Evolutionary conservation across 2,113 vertebrate genomes (phyloP), one percentile per base, ranked within the genome.

Genomic region (Cololabis saira): DNA sequence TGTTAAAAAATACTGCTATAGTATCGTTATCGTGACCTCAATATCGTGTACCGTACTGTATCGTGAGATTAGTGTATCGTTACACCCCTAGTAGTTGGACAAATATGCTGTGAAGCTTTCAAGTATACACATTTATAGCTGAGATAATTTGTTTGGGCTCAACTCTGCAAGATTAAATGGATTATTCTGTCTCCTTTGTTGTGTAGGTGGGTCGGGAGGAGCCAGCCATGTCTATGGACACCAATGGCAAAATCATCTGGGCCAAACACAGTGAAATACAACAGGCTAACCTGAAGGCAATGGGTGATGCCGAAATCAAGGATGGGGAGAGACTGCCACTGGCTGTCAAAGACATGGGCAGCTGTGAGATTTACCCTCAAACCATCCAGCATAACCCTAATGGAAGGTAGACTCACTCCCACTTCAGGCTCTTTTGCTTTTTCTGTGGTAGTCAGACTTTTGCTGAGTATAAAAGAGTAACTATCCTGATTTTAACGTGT

Each of bases 221-320:
- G 64, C 98, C 98, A 16, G 98, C 98, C 78, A 98, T 99, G 98
- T 99, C 98, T 67, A 99, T 99, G 98, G 98, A 99, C 89, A 91
- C 96, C 66, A 99, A 94, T 62, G 98, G 98, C 47, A 99, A 99
- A 92, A 99, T 99, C 41, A 98, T 99, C 85, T 99, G 98, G 98
- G 98, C 98, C 68, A 98, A 96, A 62, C 97, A 99, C 90, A 98
- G 97, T 0, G 98, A 99, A 91, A 91, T 99, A 24, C 98, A 99
- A 16, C 98, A 99, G 86, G 98, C 98, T 45, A 99, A 99, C 85
- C 89, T 99, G 65, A 99, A 99, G 91, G 97, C 98, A n/a, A 99
- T 99, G 98, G 98, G 96, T 4, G 98, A 99, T 72, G 85, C 98
- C 1, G 98, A 99, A 88, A 99, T 97, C 80, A 98, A 98, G 90